These are phyloP conservation scores for Xenopus laevis DNA, from an alignment of 2,113 vertebrate genomes.

Conservation along the genomic window DNA sequence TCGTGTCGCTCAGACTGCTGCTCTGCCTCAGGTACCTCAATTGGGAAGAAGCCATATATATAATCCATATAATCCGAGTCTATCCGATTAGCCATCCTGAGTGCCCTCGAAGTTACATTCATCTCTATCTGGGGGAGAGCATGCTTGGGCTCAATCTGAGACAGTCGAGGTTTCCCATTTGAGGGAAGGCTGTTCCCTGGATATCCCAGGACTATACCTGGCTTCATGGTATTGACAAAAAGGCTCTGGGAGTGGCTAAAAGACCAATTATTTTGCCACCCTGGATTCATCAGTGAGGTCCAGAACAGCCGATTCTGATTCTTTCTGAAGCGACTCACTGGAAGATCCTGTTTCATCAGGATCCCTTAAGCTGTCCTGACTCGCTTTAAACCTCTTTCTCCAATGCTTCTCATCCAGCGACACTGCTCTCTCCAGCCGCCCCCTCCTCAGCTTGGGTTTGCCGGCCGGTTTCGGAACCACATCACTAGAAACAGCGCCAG, in stretches of 20 bases:
- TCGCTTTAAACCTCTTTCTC: slow-evolving; percentile 64
- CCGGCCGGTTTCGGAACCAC: slow-evolving; percentile 60
- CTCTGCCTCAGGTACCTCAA: slow-evolving; percentile 63
- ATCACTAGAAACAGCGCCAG: not conserved
- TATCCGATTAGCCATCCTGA: slow-evolving; percentile 77
- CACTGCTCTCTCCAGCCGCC: slow-evolving; percentile 62
- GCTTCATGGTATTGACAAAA: slow-evolving; percentile 52
- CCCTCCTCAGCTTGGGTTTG: slow-evolving; percentile 61
- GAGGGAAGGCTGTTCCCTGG: slow-evolving; percentile 39
- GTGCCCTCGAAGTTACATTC: slow-evolving; percentile 60
- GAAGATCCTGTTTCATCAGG: slow-evolving; percentile 67
- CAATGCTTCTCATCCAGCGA: slow-evolving; percentile 73
- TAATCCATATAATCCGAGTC: slow-evolving; percentile 77
- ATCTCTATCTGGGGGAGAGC: slow-evolving; percentile 66
- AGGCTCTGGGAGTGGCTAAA: slow-evolving; percentile 48
- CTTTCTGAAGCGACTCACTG: slow-evolving; percentile 66
- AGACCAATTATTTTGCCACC: not conserved
- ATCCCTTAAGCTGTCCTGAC: slow-evolving; percentile 76
- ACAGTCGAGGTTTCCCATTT: slow-evolving; percentile 61
- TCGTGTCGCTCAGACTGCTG: slow-evolving; percentile 77
- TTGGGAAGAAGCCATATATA: slow-evolving; percentile 50
- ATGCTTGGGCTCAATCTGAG: slow-evolving; percentile 62
- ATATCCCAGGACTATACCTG: slow-evolving; percentile 51
- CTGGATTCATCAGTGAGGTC: slow-evolving; percentile 47
- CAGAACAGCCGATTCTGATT: slow-evolving; percentile 12